Evolutionary conservation across 1,140 invertebrate species (phyloP).

Genomic region (Aradophagus sp.): DNA sequence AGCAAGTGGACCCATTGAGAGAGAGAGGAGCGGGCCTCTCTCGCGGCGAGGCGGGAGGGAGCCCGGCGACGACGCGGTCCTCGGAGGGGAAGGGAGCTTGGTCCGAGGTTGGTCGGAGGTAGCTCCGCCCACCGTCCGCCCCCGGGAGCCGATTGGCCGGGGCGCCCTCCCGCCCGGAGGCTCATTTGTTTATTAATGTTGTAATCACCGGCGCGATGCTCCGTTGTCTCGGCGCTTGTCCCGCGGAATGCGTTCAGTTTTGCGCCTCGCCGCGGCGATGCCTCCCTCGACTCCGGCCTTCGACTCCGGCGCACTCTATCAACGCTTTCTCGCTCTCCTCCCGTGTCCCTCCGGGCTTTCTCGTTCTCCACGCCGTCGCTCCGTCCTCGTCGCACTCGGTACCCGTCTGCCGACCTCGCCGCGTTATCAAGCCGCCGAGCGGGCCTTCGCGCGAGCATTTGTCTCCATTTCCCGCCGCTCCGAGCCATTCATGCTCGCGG

Average conservation of each 20-base stretch:
- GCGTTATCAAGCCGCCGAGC: conserved; percentile 36
- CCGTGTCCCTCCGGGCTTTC: conserved; percentile 37
- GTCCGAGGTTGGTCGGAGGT: conserved; percentile 65
- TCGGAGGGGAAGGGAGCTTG: conserved; percentile 28
- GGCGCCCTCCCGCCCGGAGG: conserved; percentile 68
- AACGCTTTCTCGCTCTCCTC: conserved; percentile 48
- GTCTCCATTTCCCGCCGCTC: conserved; percentile 48
- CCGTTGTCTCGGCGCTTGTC: conserved; percentile 61
- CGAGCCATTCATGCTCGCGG: conserved; percentile 27
- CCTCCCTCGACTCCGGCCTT: conserved; percentile 53
- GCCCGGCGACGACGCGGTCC: conserved; percentile 10
- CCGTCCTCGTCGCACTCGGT: conserved; percentile 34
- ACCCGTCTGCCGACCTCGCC: conserved; percentile 34
- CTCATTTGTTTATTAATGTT: conserved; percentile 77
- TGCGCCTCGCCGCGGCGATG: conserved; percentile 54
- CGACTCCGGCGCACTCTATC: conserved; percentile 55
- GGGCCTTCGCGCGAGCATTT: conserved; percentile 41
- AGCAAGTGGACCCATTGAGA: conserved; percentile 45
- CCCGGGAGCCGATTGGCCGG: conserved; percentile 67
- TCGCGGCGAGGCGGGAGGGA: conserved; percentile 43
- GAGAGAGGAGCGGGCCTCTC: conserved; percentile 21
- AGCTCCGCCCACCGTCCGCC: conserved; percentile 70
- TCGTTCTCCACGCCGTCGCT: conserved; percentile 31
- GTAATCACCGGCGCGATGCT: conserved; percentile 74
- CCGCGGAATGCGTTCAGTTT: conserved; percentile 71